Evolutionary conservation across 2,888 invertebrate genomes (phyloP), one percentile per base, ranked within the genome.

Genomic region (Rotaria sp.): DNA sequence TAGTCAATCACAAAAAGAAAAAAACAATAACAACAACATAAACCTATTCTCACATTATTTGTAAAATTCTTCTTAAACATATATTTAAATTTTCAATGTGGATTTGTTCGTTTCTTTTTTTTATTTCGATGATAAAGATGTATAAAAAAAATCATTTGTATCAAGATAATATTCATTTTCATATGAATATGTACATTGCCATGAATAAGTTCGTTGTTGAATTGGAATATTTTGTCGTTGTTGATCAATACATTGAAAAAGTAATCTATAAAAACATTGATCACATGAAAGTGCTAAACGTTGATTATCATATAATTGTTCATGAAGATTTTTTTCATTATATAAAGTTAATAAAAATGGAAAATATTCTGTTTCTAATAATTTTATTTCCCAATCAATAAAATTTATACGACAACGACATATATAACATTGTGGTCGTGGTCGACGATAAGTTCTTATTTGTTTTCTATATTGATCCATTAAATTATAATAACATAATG

Each of bases 401-500:
- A 80, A 80, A 45, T 24, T 24, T 26, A 80, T 80, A 41, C 38
- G 45, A 38, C 38, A 45, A 45, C 24, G 38, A 26, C 75, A 80
- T 41, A 80, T 2, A 80, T 80, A 80, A 80, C 75, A 80, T 41
- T 80, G 75, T 26, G 75, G 41, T 80, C n/a, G 41, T 80, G 75
- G 75, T 30, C 45, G 38, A 38, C 45, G 41, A 45, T 80, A 80
- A 41, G 45, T 45, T 26, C 10, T 80, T 10, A 26, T 11, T 45
- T 80, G 41, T 30, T 80, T 80, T 15, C 45, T 45, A n/a, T 80
- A 45, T 26, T 80, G 75, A 80, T 80, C 75, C 8, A 80, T 26
- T 45, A 80, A 45, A 80, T 80, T 80, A 24, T 41, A 80, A 80
- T 80, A 80, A 45, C 75, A 80, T 45, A 80, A 80, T 80, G 75